These are phyloP conservation scores for Hirtodrosophila trivittata DNA, from an alignment of 2,888 invertebrate genomes.

Conservation along the genomic window DNA sequence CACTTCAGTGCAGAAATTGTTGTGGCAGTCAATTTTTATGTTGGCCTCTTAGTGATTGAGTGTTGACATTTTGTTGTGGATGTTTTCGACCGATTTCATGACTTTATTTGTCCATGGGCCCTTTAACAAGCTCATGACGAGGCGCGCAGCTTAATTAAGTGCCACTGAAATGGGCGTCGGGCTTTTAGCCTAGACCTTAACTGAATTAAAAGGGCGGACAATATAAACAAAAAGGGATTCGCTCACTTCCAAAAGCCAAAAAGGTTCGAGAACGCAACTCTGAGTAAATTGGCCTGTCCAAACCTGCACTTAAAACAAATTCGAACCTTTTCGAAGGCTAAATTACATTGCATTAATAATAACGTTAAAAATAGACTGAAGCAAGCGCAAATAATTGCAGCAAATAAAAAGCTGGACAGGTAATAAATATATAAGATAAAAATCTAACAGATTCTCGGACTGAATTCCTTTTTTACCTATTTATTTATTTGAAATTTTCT, in stretches of 20 bases:
- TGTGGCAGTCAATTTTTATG: constrained; percentile 27
- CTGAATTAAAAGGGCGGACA: constrained; percentile 1
- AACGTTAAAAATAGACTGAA: constrained; percentile 1
- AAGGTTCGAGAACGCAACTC: constrained; percentile 26
- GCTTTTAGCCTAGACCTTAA: constrained; percentile 9
- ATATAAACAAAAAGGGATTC: constrained; percentile 19
- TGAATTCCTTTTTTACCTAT: no score
- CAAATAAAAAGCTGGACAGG: no score
- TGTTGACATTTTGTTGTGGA: constrained; percentile 54
- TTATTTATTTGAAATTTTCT: no score
- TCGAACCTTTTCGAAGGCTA: constrained; percentile 1
- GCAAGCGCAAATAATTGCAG: no score
- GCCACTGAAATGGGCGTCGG: constrained; percentile 32
- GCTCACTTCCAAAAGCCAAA: constrained; percentile 1
- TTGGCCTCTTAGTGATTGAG: constrained; percentile 52
- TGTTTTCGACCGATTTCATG: constrained; percentile 23
- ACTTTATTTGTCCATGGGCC: constrained; percentile 18
- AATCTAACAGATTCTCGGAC: no score
- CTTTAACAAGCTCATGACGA: no score
- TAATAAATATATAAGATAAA: no score
- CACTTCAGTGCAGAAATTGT: constrained; percentile 25
- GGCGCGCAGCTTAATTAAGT: constrained; percentile 63
- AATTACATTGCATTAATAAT: constrained; percentile 1
- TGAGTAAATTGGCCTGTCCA: constrained; percentile 20
- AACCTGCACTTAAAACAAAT: constrained; percentile 33